Evolutionary conservation across 2,888 invertebrate species (phyloP).

Genomic region (Cacoxenus indagator): DNA sequence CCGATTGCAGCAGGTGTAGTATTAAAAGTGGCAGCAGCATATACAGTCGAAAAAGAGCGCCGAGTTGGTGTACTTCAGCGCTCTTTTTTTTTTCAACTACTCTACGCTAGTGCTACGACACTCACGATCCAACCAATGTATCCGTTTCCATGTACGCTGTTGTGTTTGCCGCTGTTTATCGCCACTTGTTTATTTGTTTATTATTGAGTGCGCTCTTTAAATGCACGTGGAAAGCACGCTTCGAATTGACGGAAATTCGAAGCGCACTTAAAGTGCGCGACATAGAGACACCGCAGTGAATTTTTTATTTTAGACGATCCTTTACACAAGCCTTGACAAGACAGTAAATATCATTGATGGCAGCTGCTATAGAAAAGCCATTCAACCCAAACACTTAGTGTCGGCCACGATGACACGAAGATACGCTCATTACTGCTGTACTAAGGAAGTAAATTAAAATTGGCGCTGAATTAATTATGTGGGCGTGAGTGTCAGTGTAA

Average conservation of each 20-base stretch:
- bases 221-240: slow-evolving; percentile 13
- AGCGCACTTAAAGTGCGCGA: neutral
- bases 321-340: neutral
- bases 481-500: neutral
- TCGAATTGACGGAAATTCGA: slow-evolving; percentile 11
- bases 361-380: neutral
- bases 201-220: slow-evolving; percentile 20
- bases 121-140: too few relatives aligned
- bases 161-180: neutral
- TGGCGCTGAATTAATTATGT: slow-evolving; percentile 16
- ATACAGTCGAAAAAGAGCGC: neutral
- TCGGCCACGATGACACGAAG: neutral
- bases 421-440: neutral
- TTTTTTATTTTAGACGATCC: neutral
- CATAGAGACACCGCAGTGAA: neutral
- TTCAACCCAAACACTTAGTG: neutral
- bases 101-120: too few relatives aligned
- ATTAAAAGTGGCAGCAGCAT: neutral
- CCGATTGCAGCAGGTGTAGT: neutral
- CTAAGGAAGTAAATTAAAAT: neutral
- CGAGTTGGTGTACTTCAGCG: too few relatives aligned
- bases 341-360: neutral
- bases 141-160: neutral
- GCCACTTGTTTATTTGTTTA: slow-evolving; percentile 17
- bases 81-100: too few relatives aligned